Conservation (phyloP, 2,113 vertebrate genomes). For the Gymnarchus niloticus region DNA sequence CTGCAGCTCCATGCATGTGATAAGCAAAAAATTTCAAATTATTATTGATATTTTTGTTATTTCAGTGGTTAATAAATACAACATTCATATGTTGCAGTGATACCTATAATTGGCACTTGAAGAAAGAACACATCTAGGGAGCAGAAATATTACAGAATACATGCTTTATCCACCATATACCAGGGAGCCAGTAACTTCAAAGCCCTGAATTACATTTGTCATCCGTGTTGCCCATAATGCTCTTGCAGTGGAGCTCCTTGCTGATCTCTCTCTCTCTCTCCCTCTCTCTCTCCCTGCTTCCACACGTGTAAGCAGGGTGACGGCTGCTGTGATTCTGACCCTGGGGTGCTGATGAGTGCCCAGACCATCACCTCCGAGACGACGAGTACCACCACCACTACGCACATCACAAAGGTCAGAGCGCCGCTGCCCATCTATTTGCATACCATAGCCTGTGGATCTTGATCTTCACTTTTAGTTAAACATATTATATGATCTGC, state of each 20-base stretch:
- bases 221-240: neutral
- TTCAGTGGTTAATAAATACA: neutral
- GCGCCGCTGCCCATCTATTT: slow-evolving; percentile 15
- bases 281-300: neutral
- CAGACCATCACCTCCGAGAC: slow-evolving; percentile 93
- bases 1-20: too few species aligned
- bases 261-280: neutral
- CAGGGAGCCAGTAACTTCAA: neutral
- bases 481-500: neutral
- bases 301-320: slow-evolving; percentile 51
- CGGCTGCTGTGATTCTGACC: slow-evolving; percentile 63
- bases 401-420: slow-evolving; percentile 86
- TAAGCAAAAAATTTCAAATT: neutral
- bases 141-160: neutral
- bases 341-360: slow-evolving; percentile 80
- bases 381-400: slow-evolving; percentile 83
- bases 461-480: neutral
- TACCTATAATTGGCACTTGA: neutral
- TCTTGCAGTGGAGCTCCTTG: neutral
- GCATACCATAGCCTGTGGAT: slow-evolving; percentile 9
- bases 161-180: neutral
- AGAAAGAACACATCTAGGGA: neutral
- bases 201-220: neutral
- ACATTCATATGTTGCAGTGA: neutral
- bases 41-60: neutral